Base-by-base conservation (phyloP, 2,888 invertebrate species). In the Drosophila fungiperda region DNA sequence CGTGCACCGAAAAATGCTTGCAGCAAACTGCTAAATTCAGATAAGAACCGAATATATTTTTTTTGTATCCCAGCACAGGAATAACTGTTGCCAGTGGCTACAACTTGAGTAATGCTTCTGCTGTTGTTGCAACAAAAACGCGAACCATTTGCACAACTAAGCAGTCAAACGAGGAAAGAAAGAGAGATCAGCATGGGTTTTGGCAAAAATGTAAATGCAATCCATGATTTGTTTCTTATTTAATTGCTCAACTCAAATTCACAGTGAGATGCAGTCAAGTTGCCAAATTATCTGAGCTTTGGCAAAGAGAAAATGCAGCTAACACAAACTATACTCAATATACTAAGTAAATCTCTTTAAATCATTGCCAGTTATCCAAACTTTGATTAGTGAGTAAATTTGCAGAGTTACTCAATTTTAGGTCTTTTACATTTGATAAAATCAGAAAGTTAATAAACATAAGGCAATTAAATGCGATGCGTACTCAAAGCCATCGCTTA, bases 31-130 rank as follows among this genome's bases (percentile, higher is more conserved):
- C 72, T 17, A 65, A 64, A 58, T 59, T 72, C 58, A 48, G 58
- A 81, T 78, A 81, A 61, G 64, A 48, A 36, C 29, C 50, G 40
- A 66, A 67, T 62, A 59, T 76, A 60, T 63, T 76, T 71, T 23
- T 67, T 71, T 71, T 15, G 67, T 71, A 67, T 64, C 42, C 26
- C 17, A 57, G 38, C 33, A 53, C 9, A 6, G 20, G 23, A 36
- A 26, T 26, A 11, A 35, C 45, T 42, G 35, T 36, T 53, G 33
- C 26, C 42, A 5, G 23, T 17, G n/a, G 20, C n/a, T 29, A 32
- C 1, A 42, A 52, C 11, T 33, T 5, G 23, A 73, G 42, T 23
- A 35, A 15, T 52, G 50, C 23, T 17, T 15, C 17, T 6, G 12
- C 17, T 3, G n/a, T 11, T 29, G 17, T 40, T 57, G 55, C 73